phyloP scores from a whole-genome alignment of 2,888 invertebrate genomes.

The Noctua fimbriata region DNA sequence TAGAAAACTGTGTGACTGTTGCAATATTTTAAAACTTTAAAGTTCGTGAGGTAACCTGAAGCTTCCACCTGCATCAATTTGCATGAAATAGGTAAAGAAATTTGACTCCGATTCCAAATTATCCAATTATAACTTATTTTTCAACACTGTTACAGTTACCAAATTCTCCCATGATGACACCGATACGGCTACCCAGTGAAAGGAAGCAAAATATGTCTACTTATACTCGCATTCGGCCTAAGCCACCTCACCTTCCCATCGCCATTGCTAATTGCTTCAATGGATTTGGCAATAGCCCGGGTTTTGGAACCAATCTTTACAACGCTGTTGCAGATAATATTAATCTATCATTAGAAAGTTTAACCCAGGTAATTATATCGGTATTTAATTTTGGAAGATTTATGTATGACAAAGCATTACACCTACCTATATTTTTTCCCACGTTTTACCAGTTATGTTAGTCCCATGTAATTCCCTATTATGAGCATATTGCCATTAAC shows the following conservation, averaged over 20 bases:
- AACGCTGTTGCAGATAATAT: conserved; percentile 78
- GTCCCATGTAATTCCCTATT: background rate
- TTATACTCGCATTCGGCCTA: conserved; percentile 72
- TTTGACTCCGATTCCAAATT: background rate
- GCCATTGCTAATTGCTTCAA: conserved; percentile 72
- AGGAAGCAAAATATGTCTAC: conserved; percentile 65
- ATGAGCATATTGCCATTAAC: background rate
- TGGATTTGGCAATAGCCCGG: conserved; percentile 71
- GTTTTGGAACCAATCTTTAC: conserved; percentile 70
- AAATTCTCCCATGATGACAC: conserved; percentile 67
- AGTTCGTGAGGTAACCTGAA: background rate
- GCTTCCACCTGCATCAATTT: background rate
- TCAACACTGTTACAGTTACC: conserved; percentile 68
- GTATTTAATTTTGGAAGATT: conserved; percentile 6
- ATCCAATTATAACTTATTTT: background rate
- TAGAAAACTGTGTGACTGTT: background rate
- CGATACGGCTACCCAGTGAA: conserved; percentile 73
- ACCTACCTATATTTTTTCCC: background rate
- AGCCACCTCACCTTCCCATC: conserved; percentile 68
- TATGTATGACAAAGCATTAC: background rate
- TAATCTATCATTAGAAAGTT: conserved; percentile 86
- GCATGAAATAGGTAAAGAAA: background rate
- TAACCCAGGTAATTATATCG: conserved; percentile 83
- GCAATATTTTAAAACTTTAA: no score
- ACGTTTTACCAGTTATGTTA: background rate